A percentile compares a stretch with the other conserved stretches of the same genome.
Conservation (phyloP, 1,140 invertebrate genomes). For the Campodea augens region DNA sequence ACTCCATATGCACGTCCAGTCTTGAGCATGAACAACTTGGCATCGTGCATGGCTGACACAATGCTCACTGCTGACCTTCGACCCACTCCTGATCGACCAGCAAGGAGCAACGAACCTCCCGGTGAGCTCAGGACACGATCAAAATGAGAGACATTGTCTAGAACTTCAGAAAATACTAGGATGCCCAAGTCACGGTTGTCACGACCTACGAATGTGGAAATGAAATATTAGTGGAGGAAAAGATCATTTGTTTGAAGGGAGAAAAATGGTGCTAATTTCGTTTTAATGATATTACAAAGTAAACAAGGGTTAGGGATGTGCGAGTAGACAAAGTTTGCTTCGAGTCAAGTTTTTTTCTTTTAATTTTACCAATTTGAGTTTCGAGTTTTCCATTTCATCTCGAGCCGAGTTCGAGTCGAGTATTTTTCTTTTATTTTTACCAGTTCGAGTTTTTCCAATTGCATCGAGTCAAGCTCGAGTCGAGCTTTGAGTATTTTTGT, state of each 20-base stretch:
- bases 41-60: slow-evolving; percentile 46
- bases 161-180: slow-evolving; percentile 40
- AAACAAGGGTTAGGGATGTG: no score
- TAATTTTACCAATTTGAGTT: no score
- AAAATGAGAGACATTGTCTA: slow-evolving; percentile 39
- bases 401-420: no score
- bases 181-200: slow-evolving; percentile 36
- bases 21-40: slow-evolving; percentile 40
- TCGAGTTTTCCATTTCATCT: no score
- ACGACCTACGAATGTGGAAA: slow-evolving; percentile 24
- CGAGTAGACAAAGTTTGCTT: no score
- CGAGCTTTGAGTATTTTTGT: no score
- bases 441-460: no score
- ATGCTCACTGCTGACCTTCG: slow-evolving; percentile 51
- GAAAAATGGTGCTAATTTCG: not conserved
- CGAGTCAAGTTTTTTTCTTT: no score
- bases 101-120: slow-evolving; percentile 46
- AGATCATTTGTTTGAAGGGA: slow-evolving; percentile 11
- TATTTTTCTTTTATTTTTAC: no score
- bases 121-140: slow-evolving; percentile 37
- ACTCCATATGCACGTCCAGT: slow-evolving; percentile 33
- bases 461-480: no score
- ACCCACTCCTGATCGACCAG: slow-evolving; percentile 56
- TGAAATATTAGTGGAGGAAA: slow-evolving; percentile 2
- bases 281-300: no score